These are phyloP conservation scores for Cheilosia pagana DNA, from an alignment of 2,888 invertebrate species.

Conservation along the genomic window DNA sequence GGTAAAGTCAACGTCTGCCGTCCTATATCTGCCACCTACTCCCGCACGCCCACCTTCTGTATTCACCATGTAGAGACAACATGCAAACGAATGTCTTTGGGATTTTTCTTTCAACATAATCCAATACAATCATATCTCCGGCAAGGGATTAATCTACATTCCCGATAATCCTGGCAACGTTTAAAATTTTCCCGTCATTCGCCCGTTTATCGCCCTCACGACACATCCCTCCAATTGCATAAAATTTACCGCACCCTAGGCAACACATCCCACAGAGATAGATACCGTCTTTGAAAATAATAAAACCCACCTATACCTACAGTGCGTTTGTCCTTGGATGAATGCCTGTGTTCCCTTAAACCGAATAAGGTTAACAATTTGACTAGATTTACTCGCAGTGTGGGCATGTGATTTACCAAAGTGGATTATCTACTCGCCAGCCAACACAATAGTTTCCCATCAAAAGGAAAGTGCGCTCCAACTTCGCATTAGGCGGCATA, in stretches of 20 bases:
- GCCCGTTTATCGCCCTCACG: slow-evolving; percentile 5
- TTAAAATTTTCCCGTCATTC: slow-evolving; percentile 25
- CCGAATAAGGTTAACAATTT: slow-evolving; percentile 12
- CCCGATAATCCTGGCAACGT: slow-evolving; percentile 12
- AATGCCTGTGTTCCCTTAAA: not conserved
- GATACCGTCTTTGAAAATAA: not conserved
- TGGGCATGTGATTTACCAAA: slow-evolving; percentile 7
- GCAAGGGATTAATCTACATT: slow-evolving; percentile 30
- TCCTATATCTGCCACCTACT: no score
- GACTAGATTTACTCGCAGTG: slow-evolving; percentile 25
- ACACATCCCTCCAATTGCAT: slow-evolving; percentile 28
- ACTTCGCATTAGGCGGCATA: not conserved
- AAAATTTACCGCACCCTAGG: slow-evolving; percentile 19
- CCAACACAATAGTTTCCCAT: slow-evolving; percentile 19
- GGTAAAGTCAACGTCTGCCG: no score
- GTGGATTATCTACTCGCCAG: slow-evolving; percentile 19
- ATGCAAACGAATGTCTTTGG: slow-evolving; percentile 10
- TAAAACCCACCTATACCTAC: not conserved
- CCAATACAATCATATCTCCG: slow-evolving; percentile 10
- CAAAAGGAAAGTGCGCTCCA: not conserved
- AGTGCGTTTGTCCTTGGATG: not conserved
- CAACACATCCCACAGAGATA: slow-evolving; percentile 3
- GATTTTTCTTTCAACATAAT: slow-evolving; percentile 13
- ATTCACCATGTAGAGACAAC: not conserved
- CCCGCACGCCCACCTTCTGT: not conserved